These are phyloP conservation scores for Liolophura sinensis DNA, from an alignment of 1,140 invertebrate species.

Conservation along the genomic window DNA sequence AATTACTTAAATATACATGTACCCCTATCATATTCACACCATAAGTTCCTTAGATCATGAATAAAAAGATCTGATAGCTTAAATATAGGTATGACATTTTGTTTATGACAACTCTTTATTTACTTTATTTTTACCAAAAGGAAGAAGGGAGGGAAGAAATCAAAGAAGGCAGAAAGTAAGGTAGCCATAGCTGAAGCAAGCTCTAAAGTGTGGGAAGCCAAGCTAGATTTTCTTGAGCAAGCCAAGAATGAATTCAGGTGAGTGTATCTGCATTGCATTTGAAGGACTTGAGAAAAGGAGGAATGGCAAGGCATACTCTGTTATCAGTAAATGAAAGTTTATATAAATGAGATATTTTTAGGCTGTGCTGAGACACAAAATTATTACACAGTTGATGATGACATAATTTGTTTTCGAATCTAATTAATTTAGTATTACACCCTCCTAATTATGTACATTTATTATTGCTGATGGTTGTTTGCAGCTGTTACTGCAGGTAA, in stretches of 20 bases:
- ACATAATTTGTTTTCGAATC: background rate
- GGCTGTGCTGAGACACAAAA: background rate
- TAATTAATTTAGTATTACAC: background rate
- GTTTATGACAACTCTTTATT: constrained; percentile 10
- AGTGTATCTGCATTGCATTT: constrained; percentile 7
- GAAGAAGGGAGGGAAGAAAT: constrained; percentile 44
- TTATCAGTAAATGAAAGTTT: background rate
- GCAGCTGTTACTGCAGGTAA: too few relatives aligned
- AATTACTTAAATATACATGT: too few relatives aligned
- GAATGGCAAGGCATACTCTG: background rate
- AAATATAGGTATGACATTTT: too few relatives aligned
- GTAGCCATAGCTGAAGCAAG: constrained; percentile 50
- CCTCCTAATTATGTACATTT: background rate
- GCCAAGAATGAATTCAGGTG: constrained; percentile 53
- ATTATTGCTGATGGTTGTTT: too few relatives aligned
- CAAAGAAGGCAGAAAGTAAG: constrained; percentile 48
- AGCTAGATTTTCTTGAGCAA: constrained; percentile 45
- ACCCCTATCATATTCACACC: too few relatives aligned
- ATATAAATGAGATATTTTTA: background rate
- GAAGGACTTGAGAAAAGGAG: too few relatives aligned
- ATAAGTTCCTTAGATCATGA: too few relatives aligned
- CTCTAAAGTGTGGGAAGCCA: constrained; percentile 55
- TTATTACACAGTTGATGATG: background rate
- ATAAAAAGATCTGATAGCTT: too few relatives aligned
- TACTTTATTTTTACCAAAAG: constrained; percentile 25